Conservation (phyloP, 2,113 vertebrate genomes). For the Larimichthys crocea region DNA sequence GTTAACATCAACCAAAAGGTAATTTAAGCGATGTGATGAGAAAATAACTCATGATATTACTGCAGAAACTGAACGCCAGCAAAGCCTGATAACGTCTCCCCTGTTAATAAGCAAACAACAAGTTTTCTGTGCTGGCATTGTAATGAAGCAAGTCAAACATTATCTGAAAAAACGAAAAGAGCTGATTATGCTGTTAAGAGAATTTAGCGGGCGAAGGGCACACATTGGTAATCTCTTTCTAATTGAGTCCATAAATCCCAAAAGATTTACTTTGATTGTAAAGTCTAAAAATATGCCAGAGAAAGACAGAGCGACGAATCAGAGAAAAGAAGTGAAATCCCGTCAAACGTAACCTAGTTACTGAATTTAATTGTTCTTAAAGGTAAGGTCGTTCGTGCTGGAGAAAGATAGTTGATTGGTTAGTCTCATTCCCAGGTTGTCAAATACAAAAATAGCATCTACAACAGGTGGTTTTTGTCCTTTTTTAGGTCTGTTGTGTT, state of each 20-base stretch:
- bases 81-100: slow-evolving; percentile 21
- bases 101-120: slow-evolving; percentile 32
- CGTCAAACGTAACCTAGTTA: slow-evolving; percentile 67
- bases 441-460: too few species aligned
- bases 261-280: slow-evolving; percentile 72
- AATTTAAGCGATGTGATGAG: slow-evolving; percentile 31
- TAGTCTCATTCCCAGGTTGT: too few species aligned
- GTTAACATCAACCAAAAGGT: slow-evolving; percentile 21
- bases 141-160: slow-evolving; percentile 34
- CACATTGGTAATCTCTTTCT: slow-evolving; percentile 69
- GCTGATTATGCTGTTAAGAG: slow-evolving; percentile 14
- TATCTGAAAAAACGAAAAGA: slow-evolving; percentile 28
- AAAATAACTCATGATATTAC: slow-evolving; percentile 11
- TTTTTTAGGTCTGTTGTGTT: too few species aligned
- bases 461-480: too few species aligned
- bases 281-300: slow-evolving; percentile 77
- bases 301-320: slow-evolving; percentile 37
- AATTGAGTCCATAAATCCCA: slow-evolving; percentile 77
- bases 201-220: slow-evolving; percentile 43
- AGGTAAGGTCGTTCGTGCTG: too few species aligned
- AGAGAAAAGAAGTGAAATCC: slow-evolving; percentile 34
- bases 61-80: background rate
- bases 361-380: slow-evolving; percentile 6
- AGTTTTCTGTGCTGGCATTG: slow-evolving; percentile 2
- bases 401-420: too few species aligned